These are phyloP conservation scores for Notoglanidium macrostoma DNA, from an alignment of 2,797 vertebrate species.

Conservation along the genomic window DNA sequence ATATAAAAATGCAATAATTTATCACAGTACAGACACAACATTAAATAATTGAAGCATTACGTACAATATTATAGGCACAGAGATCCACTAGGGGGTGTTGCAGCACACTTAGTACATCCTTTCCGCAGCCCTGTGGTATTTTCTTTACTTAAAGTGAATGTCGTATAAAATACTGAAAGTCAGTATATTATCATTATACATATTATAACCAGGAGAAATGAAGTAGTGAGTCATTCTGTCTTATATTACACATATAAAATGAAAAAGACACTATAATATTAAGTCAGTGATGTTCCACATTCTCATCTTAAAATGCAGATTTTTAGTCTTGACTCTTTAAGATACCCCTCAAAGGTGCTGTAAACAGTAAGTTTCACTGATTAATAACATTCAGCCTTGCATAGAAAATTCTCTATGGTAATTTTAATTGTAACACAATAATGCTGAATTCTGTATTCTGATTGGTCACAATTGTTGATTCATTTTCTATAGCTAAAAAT, in stretches of 20 bases:
- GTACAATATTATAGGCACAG: background rate
- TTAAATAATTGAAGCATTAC: background rate
- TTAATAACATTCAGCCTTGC: background rate
- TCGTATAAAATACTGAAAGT: too few species aligned
- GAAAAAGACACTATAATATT: too few species aligned
- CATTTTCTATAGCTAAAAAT: background rate
- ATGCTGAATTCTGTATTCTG: too few species aligned
- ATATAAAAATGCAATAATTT: background rate
- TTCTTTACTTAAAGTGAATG: background rate
- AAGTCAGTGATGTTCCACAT: too few species aligned
- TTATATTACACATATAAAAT: too few species aligned
- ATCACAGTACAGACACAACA: background rate
- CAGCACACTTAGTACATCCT: background rate
- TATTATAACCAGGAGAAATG: background rate
- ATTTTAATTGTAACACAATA: background rate
- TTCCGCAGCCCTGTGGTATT: background rate
- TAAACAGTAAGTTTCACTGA: background rate
- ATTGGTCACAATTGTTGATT: background rate
- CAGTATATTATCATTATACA: background rate
- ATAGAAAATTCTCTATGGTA: background rate
- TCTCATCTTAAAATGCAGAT: background rate
- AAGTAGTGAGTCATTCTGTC: background rate
- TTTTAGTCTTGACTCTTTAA: background rate
- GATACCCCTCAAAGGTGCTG: background rate
- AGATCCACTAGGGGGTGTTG: background rate